A percentile compares a stretch with the other conserved stretches of the same genome.
phyloP scores from a whole-genome alignment of 1,140 invertebrate species.

The Diorhabda sublineata region DNA sequence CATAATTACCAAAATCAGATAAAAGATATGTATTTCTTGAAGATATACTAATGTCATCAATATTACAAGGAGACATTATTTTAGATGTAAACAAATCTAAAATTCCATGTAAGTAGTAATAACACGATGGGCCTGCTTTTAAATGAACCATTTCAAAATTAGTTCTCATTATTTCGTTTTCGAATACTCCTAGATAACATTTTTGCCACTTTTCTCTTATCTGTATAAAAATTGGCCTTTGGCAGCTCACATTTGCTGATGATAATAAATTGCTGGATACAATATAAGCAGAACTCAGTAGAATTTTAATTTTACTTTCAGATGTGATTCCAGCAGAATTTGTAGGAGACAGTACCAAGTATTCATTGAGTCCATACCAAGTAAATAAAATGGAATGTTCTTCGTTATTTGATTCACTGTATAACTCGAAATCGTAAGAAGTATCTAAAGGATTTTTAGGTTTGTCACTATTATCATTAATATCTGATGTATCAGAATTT shows the following conservation, averaged over 20 bases:
- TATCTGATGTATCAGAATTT: conserved; percentile 32
- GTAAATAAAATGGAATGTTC: conserved; percentile 45
- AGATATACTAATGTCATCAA: conserved; percentile 68
- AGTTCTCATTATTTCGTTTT: conserved; percentile 67
- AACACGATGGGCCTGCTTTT: conserved; percentile 74
- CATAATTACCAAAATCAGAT: conserved; percentile 62
- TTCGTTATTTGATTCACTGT: conserved; percentile 24
- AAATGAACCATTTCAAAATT: conserved; percentile 88
- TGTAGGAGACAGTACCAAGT: conserved; percentile 69
- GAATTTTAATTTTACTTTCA: conserved; percentile 77
- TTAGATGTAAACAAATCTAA: conserved; percentile 77
- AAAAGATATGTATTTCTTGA: conserved; percentile 80
- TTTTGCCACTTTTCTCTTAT: conserved; percentile 75
- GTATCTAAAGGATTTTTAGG: conserved; percentile 35
- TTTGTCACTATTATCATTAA: conserved; percentile 35
- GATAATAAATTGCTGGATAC: conserved; percentile 65
- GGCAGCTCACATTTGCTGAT: conserved; percentile 56
- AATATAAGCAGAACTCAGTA: conserved; percentile 80
- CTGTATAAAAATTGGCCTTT: conserved; percentile 84
- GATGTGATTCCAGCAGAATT: conserved; percentile 58
- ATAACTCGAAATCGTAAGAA: conserved; percentile 37
- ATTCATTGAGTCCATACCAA: conserved; percentile 82
- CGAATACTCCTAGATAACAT: conserved; percentile 75
- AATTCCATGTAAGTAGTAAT: conserved; percentile 75
- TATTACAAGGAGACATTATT: conserved; percentile 57